These are phyloP conservation scores for Heterotis niloticus DNA, from an alignment of 2,113 vertebrate genomes.

Conservation along the genomic window DNA sequence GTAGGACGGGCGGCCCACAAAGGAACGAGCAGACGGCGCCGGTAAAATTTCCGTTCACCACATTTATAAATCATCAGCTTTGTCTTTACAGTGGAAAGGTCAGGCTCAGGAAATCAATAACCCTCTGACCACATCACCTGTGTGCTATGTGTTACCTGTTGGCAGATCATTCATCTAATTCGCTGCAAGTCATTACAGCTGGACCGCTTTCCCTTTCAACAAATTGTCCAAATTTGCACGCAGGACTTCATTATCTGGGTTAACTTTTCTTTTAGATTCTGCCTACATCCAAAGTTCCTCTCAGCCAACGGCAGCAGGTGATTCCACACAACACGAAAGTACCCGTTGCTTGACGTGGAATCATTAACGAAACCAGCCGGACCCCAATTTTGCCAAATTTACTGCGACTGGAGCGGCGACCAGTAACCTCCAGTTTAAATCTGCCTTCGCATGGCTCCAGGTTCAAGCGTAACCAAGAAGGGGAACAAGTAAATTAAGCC, in stretches of 20 bases:
- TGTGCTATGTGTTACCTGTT: constrained; percentile 14
- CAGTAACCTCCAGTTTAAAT: no score
- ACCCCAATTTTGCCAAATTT: no score
- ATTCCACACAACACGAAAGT: neutral
- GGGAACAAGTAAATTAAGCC: no score
- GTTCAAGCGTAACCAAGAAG: no score
- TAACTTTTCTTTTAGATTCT: neutral
- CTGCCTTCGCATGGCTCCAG: no score
- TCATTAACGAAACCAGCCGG: no score
- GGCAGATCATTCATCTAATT: constrained; percentile 21
- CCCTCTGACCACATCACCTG: constrained; percentile 20
- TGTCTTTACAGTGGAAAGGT: constrained; percentile 25
- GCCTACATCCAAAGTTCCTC: neutral
- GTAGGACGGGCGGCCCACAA: neutral
- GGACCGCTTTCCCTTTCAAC: constrained; percentile 9
- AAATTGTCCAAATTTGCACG: constrained; percentile 17
- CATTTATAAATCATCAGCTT: constrained; percentile 7
- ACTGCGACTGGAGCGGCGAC: no score
- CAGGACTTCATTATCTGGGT: neutral
- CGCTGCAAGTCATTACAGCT: neutral
- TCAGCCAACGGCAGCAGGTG: neutral
- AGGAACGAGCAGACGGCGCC: neutral
- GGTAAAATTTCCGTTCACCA: constrained; percentile 5
- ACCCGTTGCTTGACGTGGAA: no score
- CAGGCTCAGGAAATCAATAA: constrained; percentile 23